phyloP scores from a whole-genome alignment of 2,888 invertebrate genomes.

The Drosophila ustulata region DNA sequence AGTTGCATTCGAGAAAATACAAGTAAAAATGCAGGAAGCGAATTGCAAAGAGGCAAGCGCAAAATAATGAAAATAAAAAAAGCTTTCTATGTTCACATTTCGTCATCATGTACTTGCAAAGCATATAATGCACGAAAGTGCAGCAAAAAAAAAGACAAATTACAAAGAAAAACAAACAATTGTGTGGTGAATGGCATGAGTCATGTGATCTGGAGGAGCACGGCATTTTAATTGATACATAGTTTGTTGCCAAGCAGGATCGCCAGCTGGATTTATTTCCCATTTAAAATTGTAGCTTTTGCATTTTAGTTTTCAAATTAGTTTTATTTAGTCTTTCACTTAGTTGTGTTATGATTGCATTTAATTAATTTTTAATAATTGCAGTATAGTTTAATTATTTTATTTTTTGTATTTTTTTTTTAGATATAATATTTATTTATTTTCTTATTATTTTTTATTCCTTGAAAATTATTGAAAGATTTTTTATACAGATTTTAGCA shows the following conservation, averaged over 20 bases:
- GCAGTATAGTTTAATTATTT: too few relatives aligned
- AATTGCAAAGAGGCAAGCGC: conserved; percentile 33
- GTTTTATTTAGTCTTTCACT: too few relatives aligned
- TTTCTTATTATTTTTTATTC: too few relatives aligned
- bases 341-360: too few relatives aligned
- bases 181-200: conserved; percentile 33
- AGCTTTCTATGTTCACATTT: conserved; percentile 68
- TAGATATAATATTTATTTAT: too few relatives aligned
- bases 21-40: conserved; percentile 65
- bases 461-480: too few relatives aligned
- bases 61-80: conserved; percentile 38
- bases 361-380: too few relatives aligned
- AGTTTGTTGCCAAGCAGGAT: neutral
- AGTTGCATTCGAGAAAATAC: conserved; percentile 43
- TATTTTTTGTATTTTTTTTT: too few relatives aligned
- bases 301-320: neutral
- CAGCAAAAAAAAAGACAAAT: conserved; percentile 17
- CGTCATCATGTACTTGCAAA: conserved; percentile 48
- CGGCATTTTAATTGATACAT: conserved; percentile 1
- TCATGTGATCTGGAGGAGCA: conserved; percentile 24
- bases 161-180: conserved; percentile 10
- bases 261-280: too few relatives aligned
- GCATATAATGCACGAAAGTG: conserved; percentile 39
- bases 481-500: too few relatives aligned
- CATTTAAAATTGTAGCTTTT: neutral